Base-by-base conservation (phyloP, 2,888 invertebrate species). In the Hecatera dysodea region DNA sequence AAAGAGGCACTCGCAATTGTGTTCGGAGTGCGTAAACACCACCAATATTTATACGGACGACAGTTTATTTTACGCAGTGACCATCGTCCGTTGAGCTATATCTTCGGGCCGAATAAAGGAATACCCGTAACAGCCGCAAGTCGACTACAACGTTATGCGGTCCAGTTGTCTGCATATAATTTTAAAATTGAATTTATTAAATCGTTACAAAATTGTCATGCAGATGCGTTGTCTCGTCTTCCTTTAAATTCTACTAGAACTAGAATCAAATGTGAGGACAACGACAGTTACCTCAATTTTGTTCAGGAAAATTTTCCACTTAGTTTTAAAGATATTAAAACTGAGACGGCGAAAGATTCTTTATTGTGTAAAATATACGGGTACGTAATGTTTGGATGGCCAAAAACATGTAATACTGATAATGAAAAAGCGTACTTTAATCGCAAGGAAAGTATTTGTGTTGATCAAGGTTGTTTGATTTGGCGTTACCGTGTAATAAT, bases 111-210 rank as follows among this genome's bases (percentile, higher is more conserved):
- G 2, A 36, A 72, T 42, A 48, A 48, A 15, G 76, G 72, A 15
- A 55, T 72, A 29, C 67, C 75, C 2, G 68, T 68, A 29, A 69
- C 62, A 19, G 77, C 77, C 2, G 70, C 77, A 3, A 72, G 72
- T 56, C 46, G 76, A 7, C 55, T 73, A 24, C 76, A 77, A 42
- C 56, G 76, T 11, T 73, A 65, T 19, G 72, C 72, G 1, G 62
- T 55, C 4, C 22, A 24, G 33, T 19, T 67, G 19, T 52, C 55
- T 0, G 73, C 68, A 33, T 73, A 73, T 19, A 50, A n/a, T n/a
- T n/a, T n/a, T n/a, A n/a, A n/a, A n/a, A n/a, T n/a, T n/a, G n/a
- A n/a, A n/a, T n/a, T n/a, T 22, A 52, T 67, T 17, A 22, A 8
- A 24, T 50, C 63, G 22, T 24, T 48, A 57, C 22, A 50, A 8